phyloP scores from a whole-genome alignment of 2,888 invertebrate species.

The Nebria brevicollis region DNA sequence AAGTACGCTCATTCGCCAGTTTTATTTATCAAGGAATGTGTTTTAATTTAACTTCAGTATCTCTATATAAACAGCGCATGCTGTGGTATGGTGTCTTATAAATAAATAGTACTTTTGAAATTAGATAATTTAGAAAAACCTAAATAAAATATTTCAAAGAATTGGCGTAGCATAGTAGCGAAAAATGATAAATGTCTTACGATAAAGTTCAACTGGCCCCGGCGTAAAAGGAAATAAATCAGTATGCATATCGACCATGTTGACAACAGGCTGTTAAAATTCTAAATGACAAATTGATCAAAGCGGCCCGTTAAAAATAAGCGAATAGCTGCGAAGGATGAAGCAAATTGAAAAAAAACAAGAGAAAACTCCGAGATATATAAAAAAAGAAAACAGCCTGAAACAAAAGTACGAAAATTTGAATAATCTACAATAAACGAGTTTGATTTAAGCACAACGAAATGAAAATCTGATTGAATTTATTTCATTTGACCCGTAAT shows the following conservation, averaged over 20 bases:
- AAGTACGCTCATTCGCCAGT: background rate
- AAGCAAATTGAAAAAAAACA: background rate
- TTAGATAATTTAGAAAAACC: background rate
- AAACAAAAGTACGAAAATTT: background rate
- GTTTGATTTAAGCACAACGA: conserved; percentile 2
- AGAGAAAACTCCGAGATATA: background rate
- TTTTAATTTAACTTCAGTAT: conserved; percentile 39
- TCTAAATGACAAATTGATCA: conserved; percentile 40
- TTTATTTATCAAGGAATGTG: conserved; percentile 25
- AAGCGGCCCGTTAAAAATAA: conserved; percentile 15
- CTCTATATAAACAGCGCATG: conserved; percentile 22
- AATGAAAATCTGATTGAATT: conserved; percentile 18
- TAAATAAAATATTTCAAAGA: background rate
- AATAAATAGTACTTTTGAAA: background rate
- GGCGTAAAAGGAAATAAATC: conserved; percentile 39
- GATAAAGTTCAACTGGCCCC: conserved; percentile 34
- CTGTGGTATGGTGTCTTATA: conserved; percentile 22
- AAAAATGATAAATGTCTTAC: conserved; percentile 13
- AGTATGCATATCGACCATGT: conserved; percentile 31
- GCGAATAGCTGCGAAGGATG: conserved; percentile 15
- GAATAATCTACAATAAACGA: conserved; percentile 3
- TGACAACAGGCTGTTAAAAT: conserved; percentile 27
- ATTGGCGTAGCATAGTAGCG: background rate
- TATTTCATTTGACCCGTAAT: conserved; percentile 20
- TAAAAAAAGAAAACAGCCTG: background rate